Evolutionary conservation across 1,140 invertebrate species (phyloP), one percentile per base, ranked within the genome.

Genomic region (Magallana angulata): DNA sequence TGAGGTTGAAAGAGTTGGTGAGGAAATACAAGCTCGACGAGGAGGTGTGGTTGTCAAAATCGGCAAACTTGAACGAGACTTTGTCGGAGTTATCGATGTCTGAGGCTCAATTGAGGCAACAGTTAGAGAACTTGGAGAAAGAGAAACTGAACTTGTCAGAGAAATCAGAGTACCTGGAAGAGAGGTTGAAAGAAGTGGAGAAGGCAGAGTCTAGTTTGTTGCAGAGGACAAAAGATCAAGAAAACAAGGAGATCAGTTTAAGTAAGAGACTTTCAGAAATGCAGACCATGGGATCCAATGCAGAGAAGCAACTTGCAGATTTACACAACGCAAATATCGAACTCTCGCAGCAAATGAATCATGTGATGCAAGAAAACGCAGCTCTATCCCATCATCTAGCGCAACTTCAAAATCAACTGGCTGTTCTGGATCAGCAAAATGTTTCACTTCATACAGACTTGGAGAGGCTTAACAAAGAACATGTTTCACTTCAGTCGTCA

Each of bases 11-110:
- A 64, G 92, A 94, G 59, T 86, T 93, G 7, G 92, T 94, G 9
- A 85, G 90, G 24, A 92, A 92, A 64, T 91, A 93, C 57, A 93
- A 93, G 89, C 90, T 93, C 2, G 92, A 94, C 84, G 93, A 93
- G 60, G 92, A 92, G 62, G 90, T 92, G 30, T 91, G 91, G 91
- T 84, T 92, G 4, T 92, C 90, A 83, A 93, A 92, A 60, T 93
- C 92, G 18, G 91, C 91, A 16, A 92, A 91, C 62, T 88, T 93
- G 36, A 92, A 91, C 30, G 87, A 82, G 30, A 91, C 92, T 58
- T 89, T 94, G n/a, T 91, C 92, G 76, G 92, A 93, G 84, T 88
- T 94, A 60, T 90, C 91, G 12, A 89, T 90, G 7, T 92, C 91
- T 2, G 92, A 93, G 82, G 83, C 87, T 68, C 90, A 91, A 14